Base-by-base conservation (phyloP, 2,113 vertebrate genomes). In the Stigmatopora nigra region DNA sequence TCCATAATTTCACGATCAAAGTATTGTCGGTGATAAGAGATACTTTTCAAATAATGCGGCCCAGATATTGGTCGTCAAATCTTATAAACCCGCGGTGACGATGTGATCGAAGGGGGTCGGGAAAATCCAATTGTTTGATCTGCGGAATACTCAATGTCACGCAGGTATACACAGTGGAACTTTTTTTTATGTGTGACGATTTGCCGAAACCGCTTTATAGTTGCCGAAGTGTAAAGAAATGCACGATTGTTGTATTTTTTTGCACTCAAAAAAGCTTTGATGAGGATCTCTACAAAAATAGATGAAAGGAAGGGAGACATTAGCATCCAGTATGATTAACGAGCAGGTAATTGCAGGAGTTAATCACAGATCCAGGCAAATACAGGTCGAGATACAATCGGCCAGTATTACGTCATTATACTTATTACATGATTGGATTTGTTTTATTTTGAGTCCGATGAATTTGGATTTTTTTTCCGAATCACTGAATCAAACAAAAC, bases 151-250 rank as follows among this genome's bases (percentile, higher is more conserved):
- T 80, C 77, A 72, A 14, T 12, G 3, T 13, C 12, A 10, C 31
- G 7, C 53, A 3, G 25, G 5, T 22, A 31, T 15, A 15, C 25
- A 31, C 2, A 13, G 15, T 12, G 15, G 1, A 19, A 53, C 51
- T 16, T 53, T 31, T 31, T 8, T 61, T 15, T 3, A 45, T 58
- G 76, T 70, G 72, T 74, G 59, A 71, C 67, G 19, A 22, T 61
- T 68, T 25, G 72, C 81, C 87, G 89, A 91, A 87, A 91, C 88
- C 3, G 15, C 78, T 84, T 89, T 90, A 87, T 69, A 80, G 83
- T 78, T 75, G 35, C 51, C 1, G 7, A 81, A 65, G 78, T 78
- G 79, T 71, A 79, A 85, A 81, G 64, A 75, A 62, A 53, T 78
- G 31, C 60, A 66, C 70, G 61, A 72, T 63, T 60, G 61, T 63